Percentiles rank a stretch among this genome's conserved stretches.
Conservation (phyloP, 2,888 invertebrate species). For the Leucoptera coffeella region DNA sequence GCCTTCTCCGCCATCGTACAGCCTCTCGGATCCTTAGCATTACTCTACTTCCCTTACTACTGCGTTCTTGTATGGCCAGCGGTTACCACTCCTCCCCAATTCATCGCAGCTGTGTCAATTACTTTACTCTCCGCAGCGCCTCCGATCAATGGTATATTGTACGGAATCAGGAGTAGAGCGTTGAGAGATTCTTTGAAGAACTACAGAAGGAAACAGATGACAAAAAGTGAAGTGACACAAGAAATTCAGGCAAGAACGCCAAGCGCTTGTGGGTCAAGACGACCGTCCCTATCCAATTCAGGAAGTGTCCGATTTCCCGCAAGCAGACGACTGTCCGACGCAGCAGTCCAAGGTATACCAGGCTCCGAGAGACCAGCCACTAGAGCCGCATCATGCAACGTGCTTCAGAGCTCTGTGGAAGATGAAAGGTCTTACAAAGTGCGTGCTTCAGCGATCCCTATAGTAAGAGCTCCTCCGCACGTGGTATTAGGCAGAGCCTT, state of each 20-base stretch:
- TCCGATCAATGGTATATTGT: conserved; percentile 69
- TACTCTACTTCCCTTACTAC: conserved; percentile 72
- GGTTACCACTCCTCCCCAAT: conserved; percentile 22
- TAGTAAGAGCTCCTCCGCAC: conserved; percentile 51
- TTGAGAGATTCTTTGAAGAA: conserved; percentile 68
- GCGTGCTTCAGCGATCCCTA: conserved; percentile 35
- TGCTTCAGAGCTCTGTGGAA: conserved; percentile 56
- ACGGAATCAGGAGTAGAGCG: conserved; percentile 69
- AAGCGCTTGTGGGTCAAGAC: conserved; percentile 67
- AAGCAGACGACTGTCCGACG: conserved; percentile 33
- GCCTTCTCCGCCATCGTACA: conserved; percentile 66
- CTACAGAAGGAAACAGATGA: conserved; percentile 71
- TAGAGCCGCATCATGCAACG: conserved; percentile 64
- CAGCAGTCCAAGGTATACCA: conserved; percentile 34
- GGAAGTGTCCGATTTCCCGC: conserved; percentile 37
- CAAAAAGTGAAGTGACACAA: conserved; percentile 71
- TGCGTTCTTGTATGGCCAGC: conserved; percentile 63
- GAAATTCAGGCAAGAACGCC: conserved; percentile 78
- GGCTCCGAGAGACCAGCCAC: conserved; percentile 42
- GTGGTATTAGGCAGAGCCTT: conserved; percentile 56
- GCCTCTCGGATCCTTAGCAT: conserved; percentile 63
- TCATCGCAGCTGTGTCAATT: conserved; percentile 55
- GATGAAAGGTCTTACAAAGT: conserved; percentile 26
- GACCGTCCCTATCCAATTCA: conserved; percentile 61
- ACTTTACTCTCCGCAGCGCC: conserved; percentile 65